phyloP scores from a whole-genome alignment of 2,888 invertebrate genomes.

The Nudaria mundana region DNA sequence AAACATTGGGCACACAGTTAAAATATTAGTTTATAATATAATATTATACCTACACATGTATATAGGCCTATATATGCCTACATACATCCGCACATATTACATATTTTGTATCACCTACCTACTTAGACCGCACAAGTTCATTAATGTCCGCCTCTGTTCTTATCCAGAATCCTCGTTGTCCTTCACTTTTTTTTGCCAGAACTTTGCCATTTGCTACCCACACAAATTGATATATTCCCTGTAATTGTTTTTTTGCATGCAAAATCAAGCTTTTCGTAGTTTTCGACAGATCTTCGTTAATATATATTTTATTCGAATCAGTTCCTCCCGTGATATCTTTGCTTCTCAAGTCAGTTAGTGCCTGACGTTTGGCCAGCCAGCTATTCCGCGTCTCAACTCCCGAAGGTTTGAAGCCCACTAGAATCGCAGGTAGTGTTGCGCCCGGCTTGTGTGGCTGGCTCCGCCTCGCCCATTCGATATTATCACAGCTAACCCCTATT shows the following conservation, averaged over 20 bases:
- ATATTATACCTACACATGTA: not conserved
- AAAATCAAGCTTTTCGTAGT: not conserved
- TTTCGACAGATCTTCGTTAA: constrained; percentile 9
- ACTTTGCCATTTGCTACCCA: constrained; percentile 7
- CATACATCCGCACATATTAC: too few relatives aligned
- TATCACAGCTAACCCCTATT: not conserved
- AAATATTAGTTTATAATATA: too few relatives aligned
- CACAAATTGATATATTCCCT: constrained; percentile 4
- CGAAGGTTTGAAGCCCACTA: constrained; percentile 4
- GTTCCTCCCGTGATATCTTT: not conserved
- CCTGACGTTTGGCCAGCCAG: constrained; percentile 2
- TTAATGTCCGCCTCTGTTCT: constrained; percentile 6
- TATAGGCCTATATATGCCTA: not conserved
- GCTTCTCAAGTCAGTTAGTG: not conserved
- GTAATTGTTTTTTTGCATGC: constrained; percentile 5
- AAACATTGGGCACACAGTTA: too few relatives aligned
- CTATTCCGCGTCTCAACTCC: constrained; percentile 1
- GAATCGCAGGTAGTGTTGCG: not conserved
- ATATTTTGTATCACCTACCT: too few relatives aligned
- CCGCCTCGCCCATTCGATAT: constrained; percentile 4
- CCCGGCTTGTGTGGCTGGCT: not conserved
- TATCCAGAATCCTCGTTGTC: constrained; percentile 4
- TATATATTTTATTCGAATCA: not conserved
- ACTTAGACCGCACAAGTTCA: too few relatives aligned
- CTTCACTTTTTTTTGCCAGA: constrained; percentile 3